phyloP scores from a whole-genome alignment of 2,888 invertebrate species.

The Mythimna vitellina region DNA sequence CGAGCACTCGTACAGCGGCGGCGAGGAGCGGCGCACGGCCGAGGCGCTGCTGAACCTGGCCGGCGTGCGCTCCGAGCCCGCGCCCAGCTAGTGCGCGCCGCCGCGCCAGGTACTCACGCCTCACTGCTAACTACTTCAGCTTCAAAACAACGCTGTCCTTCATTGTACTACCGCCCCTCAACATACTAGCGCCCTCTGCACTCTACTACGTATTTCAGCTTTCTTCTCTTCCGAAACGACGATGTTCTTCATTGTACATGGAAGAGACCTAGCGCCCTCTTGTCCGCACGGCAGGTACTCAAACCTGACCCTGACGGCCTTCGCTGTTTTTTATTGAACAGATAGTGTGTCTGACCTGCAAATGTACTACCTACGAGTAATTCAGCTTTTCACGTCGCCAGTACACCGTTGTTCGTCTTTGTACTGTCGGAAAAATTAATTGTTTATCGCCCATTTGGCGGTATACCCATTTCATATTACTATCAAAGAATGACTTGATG shows the following conservation, averaged over 20 bases:
- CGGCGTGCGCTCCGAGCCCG: conserved; percentile 75
- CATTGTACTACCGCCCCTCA: neutral
- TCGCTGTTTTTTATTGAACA: neutral
- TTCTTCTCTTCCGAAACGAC: too few relatives aligned
- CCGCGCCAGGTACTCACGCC: neutral
- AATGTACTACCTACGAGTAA: neutral
- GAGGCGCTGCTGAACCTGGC: conserved; percentile 88
- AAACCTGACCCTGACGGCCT: neutral
- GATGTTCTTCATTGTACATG: neutral
- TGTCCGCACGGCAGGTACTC: neutral
- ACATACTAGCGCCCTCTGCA: neutral
- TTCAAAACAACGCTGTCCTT: neutral
- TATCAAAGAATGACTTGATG: neutral
- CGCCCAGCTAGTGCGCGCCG: conserved; percentile 65
- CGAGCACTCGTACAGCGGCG: conserved; percentile 97
- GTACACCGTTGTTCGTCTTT: neutral
- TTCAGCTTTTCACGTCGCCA: neutral
- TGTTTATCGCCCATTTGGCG: neutral
- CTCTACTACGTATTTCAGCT: too few relatives aligned
- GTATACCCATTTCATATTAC: neutral
- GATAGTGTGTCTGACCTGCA: neutral
- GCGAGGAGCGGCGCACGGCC: conserved; percentile 89
- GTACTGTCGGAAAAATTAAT: neutral
- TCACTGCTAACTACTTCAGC: conserved; percentile 6
- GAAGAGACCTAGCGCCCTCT: neutral